Evolutionary conservation across 2,113 vertebrate species (phyloP), one percentile per base, ranked within the genome.

Genomic region (Cygnus buccinator): DNA sequence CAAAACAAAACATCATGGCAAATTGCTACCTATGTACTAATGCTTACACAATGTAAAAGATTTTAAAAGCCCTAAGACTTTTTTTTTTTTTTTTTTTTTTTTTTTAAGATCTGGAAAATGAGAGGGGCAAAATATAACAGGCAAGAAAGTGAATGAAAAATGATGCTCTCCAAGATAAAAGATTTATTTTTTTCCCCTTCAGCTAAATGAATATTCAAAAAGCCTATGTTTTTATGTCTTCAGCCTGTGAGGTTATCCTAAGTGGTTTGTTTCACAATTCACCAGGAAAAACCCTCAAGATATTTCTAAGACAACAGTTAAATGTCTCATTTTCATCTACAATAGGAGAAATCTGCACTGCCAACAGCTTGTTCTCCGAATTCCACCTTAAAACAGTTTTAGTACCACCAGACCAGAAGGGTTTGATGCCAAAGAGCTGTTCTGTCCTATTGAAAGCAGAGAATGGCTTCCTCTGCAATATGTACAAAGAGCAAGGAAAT

Each of bases 401-500:
- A 97, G 94, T 87, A 97, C 93, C 96, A 89, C 91, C 93, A 95
- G 95, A 96, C 93, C 97, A 94, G 93, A 96, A 97, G 93, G 77
- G 68, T 95, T 91, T 88, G 67, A 96, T 97, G 97, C 97, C 97
- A 98, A 97, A 94, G 97, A 97, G 97, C 94, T 98, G 96, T 97
- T 98, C 96, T 98, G 97, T 97, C 97, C 97, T 96, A 97, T 95
- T 98, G 97, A 98, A 98, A 97, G 96, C 95, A 97, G 97, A 98
- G 98, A 98, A 97, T 97, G 96, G 97, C 95, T 97, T 96, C 96
- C 96, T 98, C 97, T 97, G 97, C 97, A 97, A 98, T 97, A 98
- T 97, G 95, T 97, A 98, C 97, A 98, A 98, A 98, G 97, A 98
- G 97, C 97, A 98, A 97, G 97, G 97, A 97, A 97, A 97, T 97